These are phyloP conservation scores for Aphrocallistes beatrix DNA, from an alignment of 37 sponge, comb jelly and placozoan species.

Conservation along the genomic window DNA sequence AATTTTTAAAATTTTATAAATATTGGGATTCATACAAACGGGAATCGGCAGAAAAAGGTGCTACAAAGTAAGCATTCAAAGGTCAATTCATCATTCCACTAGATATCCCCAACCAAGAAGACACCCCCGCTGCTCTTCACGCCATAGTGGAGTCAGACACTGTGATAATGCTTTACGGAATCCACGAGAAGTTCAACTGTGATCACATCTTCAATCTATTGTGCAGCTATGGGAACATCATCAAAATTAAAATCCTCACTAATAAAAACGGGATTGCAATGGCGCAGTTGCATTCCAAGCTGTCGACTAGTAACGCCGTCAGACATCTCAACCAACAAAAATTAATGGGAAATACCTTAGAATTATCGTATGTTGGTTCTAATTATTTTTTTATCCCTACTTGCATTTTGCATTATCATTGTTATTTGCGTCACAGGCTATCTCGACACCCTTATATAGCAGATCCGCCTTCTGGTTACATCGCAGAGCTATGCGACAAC, in stretches of 20 bases:
- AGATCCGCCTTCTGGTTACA: constrained; percentile 52
- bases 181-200: constrained; percentile 53
- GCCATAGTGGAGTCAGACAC: constrained; percentile 30
- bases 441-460: constrained; percentile 78
- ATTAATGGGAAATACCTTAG: constrained; percentile 53
- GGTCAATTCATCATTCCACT: too few relatives aligned
- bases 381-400: background rate
- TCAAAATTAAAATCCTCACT: constrained; percentile 68
- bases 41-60: too few relatives aligned
- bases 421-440: constrained; percentile 31
- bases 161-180: constrained; percentile 79
- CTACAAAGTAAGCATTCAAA: too few relatives aligned
- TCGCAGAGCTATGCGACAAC: constrained; percentile 54
- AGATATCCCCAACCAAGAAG: too few relatives aligned
- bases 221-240: constrained; percentile 80
- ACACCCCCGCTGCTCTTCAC: background rate
- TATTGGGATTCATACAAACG: too few relatives aligned
- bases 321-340: constrained; percentile 58
- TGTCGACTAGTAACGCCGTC: constrained; percentile 65
- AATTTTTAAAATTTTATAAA: too few relatives aligned
- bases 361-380: constrained; percentile 45
- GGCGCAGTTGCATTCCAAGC: constrained; percentile 72
- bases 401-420: background rate
- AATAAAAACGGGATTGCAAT: constrained; percentile 86
- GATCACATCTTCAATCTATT: constrained; percentile 76